Evolutionary conservation across 2,113 vertebrate genomes (phyloP), one percentile per base, ranked within the genome.

Genomic region (Callospermophilus lateralis): DNA sequence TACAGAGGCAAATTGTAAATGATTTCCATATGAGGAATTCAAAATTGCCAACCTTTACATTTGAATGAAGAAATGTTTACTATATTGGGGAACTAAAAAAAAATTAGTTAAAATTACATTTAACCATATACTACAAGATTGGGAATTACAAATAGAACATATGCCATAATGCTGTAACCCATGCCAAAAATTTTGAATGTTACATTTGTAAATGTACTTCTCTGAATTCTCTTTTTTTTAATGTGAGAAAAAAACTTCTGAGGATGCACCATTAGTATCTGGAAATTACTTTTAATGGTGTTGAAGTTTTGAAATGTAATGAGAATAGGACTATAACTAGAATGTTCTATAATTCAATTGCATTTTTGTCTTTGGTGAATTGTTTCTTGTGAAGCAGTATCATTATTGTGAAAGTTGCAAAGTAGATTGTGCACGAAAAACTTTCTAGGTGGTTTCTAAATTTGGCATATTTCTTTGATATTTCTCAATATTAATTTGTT

Each of bases 281-380:
- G n/a, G 30, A 91, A 84, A 68, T 67, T 58, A 80, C 51, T 89
- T 93, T 5, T 53, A n/a, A 45, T 81, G 83, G 13, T 65, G 42
- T 67, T 53, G 28, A 20, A 19, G 53, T 92, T 93, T 85, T 70
- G 90, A 72, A 94, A 45, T 73, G 42, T 48, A 85, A 26, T 55
- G 61, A 89, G 30, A 77, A 34, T 77, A 93, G 42, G 37, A 70
- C 6, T 65, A 4, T 58, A 70, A 68, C n/a, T 84, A 70, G 39
- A 84, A 67, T 94, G n/a, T 84, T 73, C 63, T 94, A 4, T 84
- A 83, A 87, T 93, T 93, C 84, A 85, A 12, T 83, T 79, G 15
- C 30, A 34, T 61, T 89, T 96, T 72, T 93, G 6, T 45, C 17
- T 86, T 87, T 74, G 78, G 30, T 51, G 24, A 70, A 12, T 65